These are phyloP conservation scores for Nezara viridula DNA, from an alignment of 2,888 invertebrate genomes.

Conservation along the genomic window DNA sequence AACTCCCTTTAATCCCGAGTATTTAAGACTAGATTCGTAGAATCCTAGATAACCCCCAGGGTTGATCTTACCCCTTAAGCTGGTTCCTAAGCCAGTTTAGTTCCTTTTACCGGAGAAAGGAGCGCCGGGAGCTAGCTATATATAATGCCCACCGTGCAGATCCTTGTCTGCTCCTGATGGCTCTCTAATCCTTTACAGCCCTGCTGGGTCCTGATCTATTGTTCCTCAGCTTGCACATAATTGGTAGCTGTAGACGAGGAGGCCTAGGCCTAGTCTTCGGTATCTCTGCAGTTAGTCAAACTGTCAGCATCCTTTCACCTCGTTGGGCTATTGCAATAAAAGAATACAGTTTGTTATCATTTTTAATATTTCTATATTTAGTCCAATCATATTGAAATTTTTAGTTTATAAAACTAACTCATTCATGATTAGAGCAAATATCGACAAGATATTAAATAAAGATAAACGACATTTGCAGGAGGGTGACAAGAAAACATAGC, in stretches of 20 bases:
- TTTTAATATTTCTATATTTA: not conserved
- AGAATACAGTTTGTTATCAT: not conserved
- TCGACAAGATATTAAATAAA: too few species aligned
- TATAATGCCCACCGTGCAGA: constrained; percentile 40
- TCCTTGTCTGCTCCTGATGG: constrained; percentile 32
- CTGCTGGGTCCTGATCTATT: not conserved
- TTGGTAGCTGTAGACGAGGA: not conserved
- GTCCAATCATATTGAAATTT: too few species aligned
- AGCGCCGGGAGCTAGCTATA: not conserved
- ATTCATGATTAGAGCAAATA: too few species aligned
- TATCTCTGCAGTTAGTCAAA: not conserved
- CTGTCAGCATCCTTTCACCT: constrained; percentile 11
- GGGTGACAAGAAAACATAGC: too few species aligned
- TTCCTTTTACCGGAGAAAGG: not conserved
- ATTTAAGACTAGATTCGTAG: not conserved
- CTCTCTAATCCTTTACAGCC: constrained; percentile 11
- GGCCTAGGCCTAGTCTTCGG: not conserved
- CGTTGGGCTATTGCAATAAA: not conserved
- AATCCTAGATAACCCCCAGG: not conserved
- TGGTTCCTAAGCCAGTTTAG: not conserved
- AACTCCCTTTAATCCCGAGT: not conserved
- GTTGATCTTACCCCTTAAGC: not conserved
- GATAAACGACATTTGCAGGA: too few species aligned
- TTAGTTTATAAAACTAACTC: too few species aligned
- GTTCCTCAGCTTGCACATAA: not conserved